These are phyloP conservation scores for Zoanthus gigantus DNA, from an alignment of 92 coral and sea anemone species.

Conservation along the genomic window DNA sequence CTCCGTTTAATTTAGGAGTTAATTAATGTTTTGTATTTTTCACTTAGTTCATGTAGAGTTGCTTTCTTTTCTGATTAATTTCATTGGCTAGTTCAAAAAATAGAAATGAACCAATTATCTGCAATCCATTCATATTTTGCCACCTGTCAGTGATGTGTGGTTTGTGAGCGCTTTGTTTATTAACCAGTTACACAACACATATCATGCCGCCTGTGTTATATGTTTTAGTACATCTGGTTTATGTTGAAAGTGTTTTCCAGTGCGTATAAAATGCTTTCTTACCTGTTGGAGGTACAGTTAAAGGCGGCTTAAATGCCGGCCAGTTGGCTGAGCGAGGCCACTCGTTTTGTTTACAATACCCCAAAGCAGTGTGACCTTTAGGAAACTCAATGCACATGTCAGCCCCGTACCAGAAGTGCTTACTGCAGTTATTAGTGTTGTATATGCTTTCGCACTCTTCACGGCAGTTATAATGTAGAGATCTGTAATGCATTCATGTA, in stretches of 20 bases:
- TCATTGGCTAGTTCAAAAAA: too few species aligned
- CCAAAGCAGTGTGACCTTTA: not conserved
- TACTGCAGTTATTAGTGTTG: not conserved
- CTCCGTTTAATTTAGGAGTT: too few species aligned
- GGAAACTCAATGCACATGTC: constrained; percentile 49
- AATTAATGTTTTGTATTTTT: too few species aligned
- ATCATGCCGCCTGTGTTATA: not conserved
- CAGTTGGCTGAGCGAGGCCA: constrained; percentile 50
- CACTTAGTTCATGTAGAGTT: too few species aligned
- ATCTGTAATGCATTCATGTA: not conserved
- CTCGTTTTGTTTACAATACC: constrained; percentile 25
- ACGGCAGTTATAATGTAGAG: constrained; percentile 31
- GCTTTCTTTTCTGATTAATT: too few species aligned
- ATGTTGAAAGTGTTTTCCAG: not conserved
- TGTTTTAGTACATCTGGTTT: too few species aligned
- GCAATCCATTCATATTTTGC: too few species aligned
- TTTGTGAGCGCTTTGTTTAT: too few species aligned
- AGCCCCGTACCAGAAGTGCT: constrained; percentile 31
- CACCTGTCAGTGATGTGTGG: too few species aligned
- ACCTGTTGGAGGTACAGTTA: not conserved
- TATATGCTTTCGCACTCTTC: constrained; percentile 18
- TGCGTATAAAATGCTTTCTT: not conserved
- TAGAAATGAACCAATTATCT: too few species aligned
- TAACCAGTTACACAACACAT: too few species aligned
- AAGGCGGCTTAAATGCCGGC: constrained; percentile 26